Evolutionary conservation across 2,113 vertebrate genomes (phyloP), one percentile per base, ranked within the genome.

Genomic region (Sylvilagus bachmani): DNA sequence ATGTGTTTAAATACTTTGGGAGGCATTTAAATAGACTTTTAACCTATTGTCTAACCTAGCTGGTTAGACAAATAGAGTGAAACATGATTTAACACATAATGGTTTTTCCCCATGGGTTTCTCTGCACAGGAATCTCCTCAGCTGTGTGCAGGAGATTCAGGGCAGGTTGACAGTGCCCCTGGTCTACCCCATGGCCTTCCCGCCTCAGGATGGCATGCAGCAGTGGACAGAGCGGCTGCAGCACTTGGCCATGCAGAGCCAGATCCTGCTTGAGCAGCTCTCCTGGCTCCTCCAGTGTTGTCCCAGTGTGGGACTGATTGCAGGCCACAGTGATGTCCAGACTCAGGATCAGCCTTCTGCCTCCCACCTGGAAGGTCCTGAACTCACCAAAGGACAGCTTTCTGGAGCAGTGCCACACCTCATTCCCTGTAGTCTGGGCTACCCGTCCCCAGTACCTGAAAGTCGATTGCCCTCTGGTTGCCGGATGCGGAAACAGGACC

Each of bases 281-380:
- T 98, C 97, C 58, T 99, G 99, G 99, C 96, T 99, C 95, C 92
- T 99, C 10, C 99, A 99, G 33, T 99, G 99, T 97, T 99, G 99
- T 90, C 99, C 99, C 0, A 98, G 44, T 27, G 98, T 44, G 38
- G 96, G 97, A 97, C 14, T 94, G 93, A 21, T 69, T 51, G 7
- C 33, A 0, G 27, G 64, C 24, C 36, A 33, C 24, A 13, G 8
- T 1, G 58, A 83, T 27, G 61, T 0, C 90, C 95, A 96, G 66
- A 67, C 22, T 64, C 90, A 1, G 49, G 92, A 5, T 24, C 73
- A 81, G 11, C 12, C 1, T 38, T 93, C 44, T 14, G 19, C 24
- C 17, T 6, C 49, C 27, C 85, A 71, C 66, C 83, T 13, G 19
- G 93, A 97, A 77, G 93, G 22, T 82, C 71, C 49, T 61, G 96